phyloP scores from a whole-genome alignment of 2,888 invertebrate species.

The Callosobruchus maculatus region DNA sequence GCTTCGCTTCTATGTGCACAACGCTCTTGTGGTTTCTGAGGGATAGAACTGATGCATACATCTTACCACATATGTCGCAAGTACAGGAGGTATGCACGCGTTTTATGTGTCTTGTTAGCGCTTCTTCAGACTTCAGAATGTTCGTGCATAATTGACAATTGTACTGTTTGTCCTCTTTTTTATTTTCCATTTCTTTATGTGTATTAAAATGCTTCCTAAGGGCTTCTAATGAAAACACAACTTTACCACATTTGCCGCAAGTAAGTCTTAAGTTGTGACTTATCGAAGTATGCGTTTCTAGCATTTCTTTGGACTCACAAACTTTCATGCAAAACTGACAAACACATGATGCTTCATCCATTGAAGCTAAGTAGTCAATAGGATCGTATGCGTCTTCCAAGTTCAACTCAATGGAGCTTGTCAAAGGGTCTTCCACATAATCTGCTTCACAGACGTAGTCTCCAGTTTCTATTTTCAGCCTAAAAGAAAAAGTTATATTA shows the following conservation, averaged over 20 bases:
- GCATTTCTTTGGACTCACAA: neutral
- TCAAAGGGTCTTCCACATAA: no score
- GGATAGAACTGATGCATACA: neutral
- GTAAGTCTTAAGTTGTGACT: neutral
- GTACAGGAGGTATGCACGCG: neutral
- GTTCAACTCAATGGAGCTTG: no score
- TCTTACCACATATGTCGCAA: neutral
- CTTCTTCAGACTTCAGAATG: neutral
- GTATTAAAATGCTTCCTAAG: constrained; percentile 13
- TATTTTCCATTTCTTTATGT: neutral
- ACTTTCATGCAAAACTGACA: no score
- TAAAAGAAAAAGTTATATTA: no score
- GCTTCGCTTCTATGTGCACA: neutral
- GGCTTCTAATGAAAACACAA: constrained; percentile 13
- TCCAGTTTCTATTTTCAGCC: no score
- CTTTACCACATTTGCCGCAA: constrained; percentile 43
- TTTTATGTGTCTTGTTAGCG: neutral
- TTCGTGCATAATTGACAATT: neutral
- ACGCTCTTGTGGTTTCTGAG: neutral
- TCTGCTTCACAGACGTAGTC: no score
- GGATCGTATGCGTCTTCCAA: no score
- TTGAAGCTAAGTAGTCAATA: no score
- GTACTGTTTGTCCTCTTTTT: neutral
- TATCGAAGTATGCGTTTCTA: neutral
- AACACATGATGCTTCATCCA: no score